phyloP scores from a whole-genome alignment of 2,888 invertebrate species.

The Drosophila colorata region DNA sequence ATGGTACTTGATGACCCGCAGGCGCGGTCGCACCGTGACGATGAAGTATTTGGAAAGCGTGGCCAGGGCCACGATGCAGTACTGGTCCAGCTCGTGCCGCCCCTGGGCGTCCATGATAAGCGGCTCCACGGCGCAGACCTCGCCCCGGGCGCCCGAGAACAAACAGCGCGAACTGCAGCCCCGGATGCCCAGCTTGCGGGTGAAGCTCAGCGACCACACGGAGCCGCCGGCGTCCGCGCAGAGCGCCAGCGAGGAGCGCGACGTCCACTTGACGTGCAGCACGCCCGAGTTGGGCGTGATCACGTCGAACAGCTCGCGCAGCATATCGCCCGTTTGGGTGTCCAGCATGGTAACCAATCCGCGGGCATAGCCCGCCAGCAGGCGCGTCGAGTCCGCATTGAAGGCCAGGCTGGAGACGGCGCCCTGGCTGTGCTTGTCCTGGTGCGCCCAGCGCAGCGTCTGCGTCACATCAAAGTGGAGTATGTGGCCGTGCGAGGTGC shows the following conservation, averaged over 20 bases:
- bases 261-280: constrained; percentile 89
- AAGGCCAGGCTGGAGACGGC: constrained; percentile 94
- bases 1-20: constrained; percentile 92
- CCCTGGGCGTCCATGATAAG: constrained; percentile 86
- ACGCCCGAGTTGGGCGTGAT: constrained; percentile 94
- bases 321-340: constrained; percentile 91
- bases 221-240: constrained; percentile 97
- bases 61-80: constrained; percentile 95
- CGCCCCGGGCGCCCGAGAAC: constrained; percentile 98
- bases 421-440: constrained; percentile 88
- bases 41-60: constrained; percentile 94
- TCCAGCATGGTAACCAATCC: constrained; percentile 97
- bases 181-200: constrained; percentile 93
- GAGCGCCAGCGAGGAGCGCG: constrained; percentile 90
- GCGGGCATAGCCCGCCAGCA: constrained; percentile 91
- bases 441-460: constrained; percentile 94
- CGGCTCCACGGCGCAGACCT: constrained; percentile 92
- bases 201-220: constrained; percentile 96
- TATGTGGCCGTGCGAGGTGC: constrained; percentile 96
- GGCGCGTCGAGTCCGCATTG: constrained; percentile 93
- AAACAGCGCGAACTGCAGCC: constrained; percentile 96
- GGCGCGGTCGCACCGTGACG: constrained; percentile 91
- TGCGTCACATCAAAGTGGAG: constrained; percentile 94
- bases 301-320: constrained; percentile 91
- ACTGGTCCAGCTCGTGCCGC: constrained; percentile 89